Percentiles rank a stretch among this genome's conserved stretches.
phyloP scores from a whole-genome alignment of 2,113 vertebrate genomes.

The Coturnix japonica region DNA sequence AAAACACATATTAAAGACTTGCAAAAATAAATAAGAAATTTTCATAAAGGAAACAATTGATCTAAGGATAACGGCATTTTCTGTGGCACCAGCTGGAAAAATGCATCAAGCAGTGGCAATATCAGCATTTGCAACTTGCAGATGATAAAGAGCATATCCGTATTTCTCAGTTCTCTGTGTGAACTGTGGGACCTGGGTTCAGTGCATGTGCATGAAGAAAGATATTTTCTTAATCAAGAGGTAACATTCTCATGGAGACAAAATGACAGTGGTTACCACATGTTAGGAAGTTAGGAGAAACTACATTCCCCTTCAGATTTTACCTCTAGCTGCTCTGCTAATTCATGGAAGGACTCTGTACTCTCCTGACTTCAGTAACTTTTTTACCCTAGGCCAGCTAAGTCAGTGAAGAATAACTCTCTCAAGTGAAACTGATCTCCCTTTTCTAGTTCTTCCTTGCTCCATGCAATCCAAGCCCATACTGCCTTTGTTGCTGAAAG shows the following conservation, averaged over 20 bases:
- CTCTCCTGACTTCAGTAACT: background rate
- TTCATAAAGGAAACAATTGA: conserved; percentile 25
- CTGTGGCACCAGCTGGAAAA: conserved; percentile 20
- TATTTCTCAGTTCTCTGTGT: background rate
- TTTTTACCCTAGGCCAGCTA: background rate
- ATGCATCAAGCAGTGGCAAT: background rate
- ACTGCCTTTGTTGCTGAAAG: background rate
- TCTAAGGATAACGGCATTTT: conserved; percentile 30
- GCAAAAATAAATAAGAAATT: background rate
- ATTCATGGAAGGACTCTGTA: background rate
- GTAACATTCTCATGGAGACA: background rate
- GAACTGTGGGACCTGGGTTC: background rate
- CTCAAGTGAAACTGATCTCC: background rate
- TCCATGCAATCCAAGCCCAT: background rate
- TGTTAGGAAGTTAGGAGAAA: background rate
- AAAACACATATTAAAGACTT: conserved; percentile 16
- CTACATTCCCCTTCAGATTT: background rate
- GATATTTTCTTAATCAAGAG: conserved; percentile 12
- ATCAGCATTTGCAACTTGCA: background rate
- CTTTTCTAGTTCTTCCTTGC: background rate
- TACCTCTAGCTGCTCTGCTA: background rate
- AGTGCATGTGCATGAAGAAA: background rate
- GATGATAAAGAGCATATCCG: background rate
- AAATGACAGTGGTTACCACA: background rate
- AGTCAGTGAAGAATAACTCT: background rate